Conservation (phyloP, 2,888 invertebrate species). For the Linnaemya vulpina region DNA sequence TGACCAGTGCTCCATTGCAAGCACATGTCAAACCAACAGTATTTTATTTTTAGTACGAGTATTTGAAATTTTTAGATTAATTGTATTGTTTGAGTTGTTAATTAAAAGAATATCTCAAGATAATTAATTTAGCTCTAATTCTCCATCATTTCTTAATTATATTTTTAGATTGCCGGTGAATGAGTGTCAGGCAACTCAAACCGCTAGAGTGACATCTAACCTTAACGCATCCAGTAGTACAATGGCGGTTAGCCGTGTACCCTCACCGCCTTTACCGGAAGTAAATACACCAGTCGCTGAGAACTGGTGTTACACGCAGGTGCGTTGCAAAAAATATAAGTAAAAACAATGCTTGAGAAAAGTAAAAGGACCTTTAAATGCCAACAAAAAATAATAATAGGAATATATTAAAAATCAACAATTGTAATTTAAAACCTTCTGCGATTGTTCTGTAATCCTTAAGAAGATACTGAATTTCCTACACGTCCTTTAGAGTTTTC, state of each 20-base stretch:
- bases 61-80: background rate
- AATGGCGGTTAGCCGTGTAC: slow-evolving; percentile 98
- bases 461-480: slow-evolving; percentile 31
- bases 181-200: slow-evolving; percentile 91
- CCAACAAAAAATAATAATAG: slow-evolving; percentile 4
- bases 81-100: background rate
- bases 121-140: background rate
- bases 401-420: background rate
- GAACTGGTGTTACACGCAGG: slow-evolving; percentile 99
- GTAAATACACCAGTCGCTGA: slow-evolving; percentile 99
- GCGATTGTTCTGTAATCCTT: slow-evolving; percentile 28
- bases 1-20: no score
- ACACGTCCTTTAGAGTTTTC: background rate
- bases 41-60: background rate
- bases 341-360: background rate
- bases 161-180: slow-evolving; percentile 90
- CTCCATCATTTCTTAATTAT: slow-evolving; percentile 67
- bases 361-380: background rate
- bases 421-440: slow-evolving; percentile 47
- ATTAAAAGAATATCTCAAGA: slow-evolving; percentile 70
- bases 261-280: slow-evolving; percentile 97
- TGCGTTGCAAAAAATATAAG: slow-evolving; percentile 83
- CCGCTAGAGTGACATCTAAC: slow-evolving; percentile 94
- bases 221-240: slow-evolving; percentile 92
- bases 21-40: no score